These are phyloP conservation scores for Choloepus hoffmanni DNA, from an alignment of 2,113 vertebrate species.

Conservation along the genomic window DNA sequence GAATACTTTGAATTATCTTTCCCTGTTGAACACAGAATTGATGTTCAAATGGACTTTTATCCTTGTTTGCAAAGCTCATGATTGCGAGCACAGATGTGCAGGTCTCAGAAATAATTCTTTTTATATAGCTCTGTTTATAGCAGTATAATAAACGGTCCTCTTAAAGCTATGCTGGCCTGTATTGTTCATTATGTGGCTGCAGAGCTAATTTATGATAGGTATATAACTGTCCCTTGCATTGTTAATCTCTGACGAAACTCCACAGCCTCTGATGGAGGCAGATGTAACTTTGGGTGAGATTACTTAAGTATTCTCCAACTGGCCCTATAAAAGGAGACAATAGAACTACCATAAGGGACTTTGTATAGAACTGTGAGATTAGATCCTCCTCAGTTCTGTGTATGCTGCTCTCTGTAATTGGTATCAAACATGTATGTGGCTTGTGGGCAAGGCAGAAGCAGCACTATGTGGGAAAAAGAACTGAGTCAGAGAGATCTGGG, in stretches of 20 bases:
- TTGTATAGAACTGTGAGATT: not conserved
- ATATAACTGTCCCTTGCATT: slow-evolving; percentile 56
- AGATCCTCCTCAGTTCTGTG: not conserved
- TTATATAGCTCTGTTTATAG: slow-evolving; percentile 77
- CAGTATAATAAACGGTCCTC: slow-evolving; percentile 66
- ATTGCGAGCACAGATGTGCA: slow-evolving; percentile 59
- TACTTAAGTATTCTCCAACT: not conserved
- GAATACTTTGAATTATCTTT: not conserved
- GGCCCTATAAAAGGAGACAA: not conserved
- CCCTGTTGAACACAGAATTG: not conserved
- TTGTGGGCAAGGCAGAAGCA: not conserved
- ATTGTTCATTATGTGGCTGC: slow-evolving; percentile 68
- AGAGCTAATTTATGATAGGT: slow-evolving; percentile 73
- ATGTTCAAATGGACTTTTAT: slow-evolving; percentile 52
- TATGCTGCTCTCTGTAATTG: not conserved
- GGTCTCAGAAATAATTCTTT: slow-evolving; percentile 69
- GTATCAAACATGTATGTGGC: not conserved
- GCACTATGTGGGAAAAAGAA: not conserved
- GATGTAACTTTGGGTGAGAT: slow-evolving; percentile 34
- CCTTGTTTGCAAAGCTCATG: slow-evolving; percentile 70
- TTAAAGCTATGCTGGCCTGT: slow-evolving; percentile 59
- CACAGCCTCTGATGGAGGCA: not conserved
- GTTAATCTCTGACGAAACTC: slow-evolving; percentile 66
- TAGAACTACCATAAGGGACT: not conserved
- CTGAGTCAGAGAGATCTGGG: not conserved